Conservation (phyloP, 1,140 invertebrate species). For the Neodiprion virginianus region DNA sequence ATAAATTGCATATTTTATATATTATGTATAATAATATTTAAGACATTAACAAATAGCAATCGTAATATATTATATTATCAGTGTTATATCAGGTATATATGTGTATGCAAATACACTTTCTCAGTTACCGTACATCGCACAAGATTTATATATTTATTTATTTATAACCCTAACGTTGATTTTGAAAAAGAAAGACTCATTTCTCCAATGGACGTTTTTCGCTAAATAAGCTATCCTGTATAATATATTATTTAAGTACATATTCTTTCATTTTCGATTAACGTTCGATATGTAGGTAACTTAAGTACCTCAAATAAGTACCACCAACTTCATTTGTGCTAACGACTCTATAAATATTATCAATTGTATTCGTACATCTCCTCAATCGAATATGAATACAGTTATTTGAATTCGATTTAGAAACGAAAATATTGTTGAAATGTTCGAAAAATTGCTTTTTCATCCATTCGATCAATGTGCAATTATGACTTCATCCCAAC, state of each 20-base stretch:
- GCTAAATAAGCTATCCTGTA: not conserved
- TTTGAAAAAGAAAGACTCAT: not conserved
- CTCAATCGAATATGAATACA: not conserved
- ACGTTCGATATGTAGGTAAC: not conserved
- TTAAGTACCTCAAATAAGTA: not conserved
- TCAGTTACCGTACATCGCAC: too few relatives aligned
- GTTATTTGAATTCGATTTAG: not conserved
- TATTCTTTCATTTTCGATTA: not conserved
- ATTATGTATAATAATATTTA: not conserved
- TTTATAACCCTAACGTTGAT: slow-evolving; percentile 8
- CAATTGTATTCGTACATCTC: not conserved
- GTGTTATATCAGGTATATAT: not conserved
- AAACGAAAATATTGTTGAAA: not conserved
- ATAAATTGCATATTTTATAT: not conserved
- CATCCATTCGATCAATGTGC: not conserved
- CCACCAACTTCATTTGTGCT: not conserved
- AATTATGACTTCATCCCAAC: not conserved
- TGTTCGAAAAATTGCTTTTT: not conserved
- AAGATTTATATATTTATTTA: not conserved
- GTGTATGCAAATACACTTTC: too few relatives aligned
- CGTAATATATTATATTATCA: not conserved
- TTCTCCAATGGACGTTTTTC: not conserved
- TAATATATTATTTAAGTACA: not conserved
- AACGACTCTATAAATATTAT: not conserved
- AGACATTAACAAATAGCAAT: not conserved